Evolutionary conservation across 2,888 invertebrate species (phyloP), one percentile per base, ranked within the genome.

Genomic region (Protodeltote pygarga): DNA sequence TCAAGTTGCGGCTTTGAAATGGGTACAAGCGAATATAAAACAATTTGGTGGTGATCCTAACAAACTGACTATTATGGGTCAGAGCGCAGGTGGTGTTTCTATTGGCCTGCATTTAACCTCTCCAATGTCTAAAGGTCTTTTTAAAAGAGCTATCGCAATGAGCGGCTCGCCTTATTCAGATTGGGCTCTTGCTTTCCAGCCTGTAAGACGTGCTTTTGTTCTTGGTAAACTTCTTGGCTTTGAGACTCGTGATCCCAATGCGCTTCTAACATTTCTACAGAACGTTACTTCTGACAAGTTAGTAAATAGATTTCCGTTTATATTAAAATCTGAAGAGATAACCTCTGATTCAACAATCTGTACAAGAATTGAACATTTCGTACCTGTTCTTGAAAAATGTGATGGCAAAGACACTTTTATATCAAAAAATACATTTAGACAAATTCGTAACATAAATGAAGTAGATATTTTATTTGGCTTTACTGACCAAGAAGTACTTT

Each of bases 371-470:
- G 47, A 5, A 25, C 37, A 33, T 3, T 55, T 54, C 15, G 41
- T 38, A 3, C 54, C 54, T 2, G 52, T 51, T 5, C 5, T 42
- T 21, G 51, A 51, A 35, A 37, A 51, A 21, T 23, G 6, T 23
- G 3, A 5, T 25, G 51, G 31, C 2, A 2, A 15, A 1, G 21
- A 51, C 6, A 51, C 14, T 37, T 51, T 51, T 11, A 2, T 51
- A 6, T 5, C 35, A 2, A 3, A 35, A 5, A 9, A 42, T 21
- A n/a, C 19, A 14, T 31, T 23, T 10, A 11, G 23, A 10, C 2
- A 27, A 15, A 9, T 19, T 19, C 5, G 5, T 5, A 3, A 23
- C 23, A 3, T 13, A 1, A 50, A 51, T 37, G 4, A 50, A 5
- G 51, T 21, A 15, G 51, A 51, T 42, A 3, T 50, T 9, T 6